A percentile compares a stretch with the other conserved stretches of the same genome.
Evolutionary conservation across 2,113 vertebrate species (phyloP).

Genomic region (cattle (Bos taurus)): ARS-UCD2.0 NC_037334.1:38387001-38387500

Average conservation of each 20-base stretch:
- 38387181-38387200: neutral
- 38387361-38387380: neutral
- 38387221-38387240: neutral
- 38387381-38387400: neutral
- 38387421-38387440: neutral
- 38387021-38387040: neutral
- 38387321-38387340: neutral
- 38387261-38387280: neutral
- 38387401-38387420: neutral
- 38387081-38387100: neutral
- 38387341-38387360: neutral
- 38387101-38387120: neutral
- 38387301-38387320: neutral
- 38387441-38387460: neutral
- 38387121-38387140: neutral
- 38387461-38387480: neutral
- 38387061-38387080: neutral
- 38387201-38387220: neutral
- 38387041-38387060: conserved; percentile 15
- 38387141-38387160: neutral
- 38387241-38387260: neutral
- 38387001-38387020: neutral
- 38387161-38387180: neutral
- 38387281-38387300: neutral
- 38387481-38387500: neutral